Evolutionary conservation across 2,797 vertebrate genomes (phyloP).

Genomic region (Podarcis siculus): DNA sequence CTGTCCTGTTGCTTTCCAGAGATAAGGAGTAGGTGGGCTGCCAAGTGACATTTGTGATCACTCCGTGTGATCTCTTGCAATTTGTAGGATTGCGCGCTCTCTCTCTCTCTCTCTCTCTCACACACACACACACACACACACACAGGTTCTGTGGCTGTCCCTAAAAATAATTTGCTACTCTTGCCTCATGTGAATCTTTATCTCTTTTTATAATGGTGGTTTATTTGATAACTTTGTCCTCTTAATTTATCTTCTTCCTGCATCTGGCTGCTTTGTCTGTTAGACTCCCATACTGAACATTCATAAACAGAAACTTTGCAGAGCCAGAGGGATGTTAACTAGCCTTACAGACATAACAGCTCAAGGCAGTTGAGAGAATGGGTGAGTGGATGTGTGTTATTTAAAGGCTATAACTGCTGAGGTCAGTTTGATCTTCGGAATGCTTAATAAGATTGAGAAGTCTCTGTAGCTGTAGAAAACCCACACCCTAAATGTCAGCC

Average conservation of each 20-base stretch:
- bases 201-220: not conserved
- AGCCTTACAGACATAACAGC: not conserved
- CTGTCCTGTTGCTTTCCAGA: too few relatives aligned
- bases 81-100: too few relatives aligned
- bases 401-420: accelerated
- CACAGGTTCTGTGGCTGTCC: not conserved
- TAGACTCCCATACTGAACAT: not conserved
- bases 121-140: too few relatives aligned
- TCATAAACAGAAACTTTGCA: slow-evolving; percentile 3
- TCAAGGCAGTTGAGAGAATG: too few relatives aligned
- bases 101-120: too few relatives aligned
- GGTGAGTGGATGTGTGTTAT: not conserved
- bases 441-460: not conserved
- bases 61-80: too few relatives aligned
- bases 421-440: not conserved
- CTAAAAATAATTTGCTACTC: not conserved
- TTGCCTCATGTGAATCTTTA: not conserved
- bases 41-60: too few relatives aligned
- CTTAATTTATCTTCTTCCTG: not conserved
- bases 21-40: too few relatives aligned
- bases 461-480: not conserved
- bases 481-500: not conserved
- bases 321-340: not conserved
- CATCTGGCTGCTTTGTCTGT: not conserved
- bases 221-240: not conserved